These are phyloP conservation scores for Tenrec ecaudatus DNA, from an alignment of 2,113 vertebrate species.

Conservation along the genomic window DNA sequence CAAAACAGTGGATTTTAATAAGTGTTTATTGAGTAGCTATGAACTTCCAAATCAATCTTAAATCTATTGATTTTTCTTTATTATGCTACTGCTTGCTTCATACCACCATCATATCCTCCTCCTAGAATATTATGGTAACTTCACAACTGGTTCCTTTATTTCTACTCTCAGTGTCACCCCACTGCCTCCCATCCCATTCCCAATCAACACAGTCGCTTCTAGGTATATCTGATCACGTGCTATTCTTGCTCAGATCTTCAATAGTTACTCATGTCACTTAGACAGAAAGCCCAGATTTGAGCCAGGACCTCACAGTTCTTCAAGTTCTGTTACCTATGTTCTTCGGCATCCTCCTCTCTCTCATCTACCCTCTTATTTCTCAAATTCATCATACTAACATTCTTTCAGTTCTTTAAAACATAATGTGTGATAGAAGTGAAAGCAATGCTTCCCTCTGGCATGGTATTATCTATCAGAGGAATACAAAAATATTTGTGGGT, in stretches of 20 bases:
- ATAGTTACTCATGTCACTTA: background rate
- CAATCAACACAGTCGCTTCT: background rate
- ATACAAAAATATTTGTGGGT: no score
- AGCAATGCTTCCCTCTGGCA: no score
- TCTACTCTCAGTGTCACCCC: background rate
- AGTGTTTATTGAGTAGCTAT: background rate
- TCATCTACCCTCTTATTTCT: background rate
- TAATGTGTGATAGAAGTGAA: background rate
- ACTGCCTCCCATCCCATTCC: background rate
- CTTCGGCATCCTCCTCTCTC: background rate
- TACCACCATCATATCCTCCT: background rate
- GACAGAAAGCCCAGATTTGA: background rate
- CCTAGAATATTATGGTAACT: background rate
- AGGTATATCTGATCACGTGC: background rate
- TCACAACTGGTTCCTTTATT: background rate
- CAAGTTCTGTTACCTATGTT: background rate
- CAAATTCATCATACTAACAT: background rate
- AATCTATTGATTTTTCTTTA: background rate
- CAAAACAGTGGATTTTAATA: conserved; percentile 40
- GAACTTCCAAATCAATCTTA: conserved; percentile 26
- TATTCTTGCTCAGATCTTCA: background rate
- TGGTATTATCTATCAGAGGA: no score
- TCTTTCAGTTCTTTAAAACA: background rate
- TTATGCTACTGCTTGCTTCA: background rate
- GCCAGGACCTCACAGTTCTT: background rate